Evolutionary conservation across 30 jellyfish, hydroid and myxozoan species (phyloP), one percentile per base, ranked within the genome.

Genomic region (Pelagia noctiluca): DNA sequence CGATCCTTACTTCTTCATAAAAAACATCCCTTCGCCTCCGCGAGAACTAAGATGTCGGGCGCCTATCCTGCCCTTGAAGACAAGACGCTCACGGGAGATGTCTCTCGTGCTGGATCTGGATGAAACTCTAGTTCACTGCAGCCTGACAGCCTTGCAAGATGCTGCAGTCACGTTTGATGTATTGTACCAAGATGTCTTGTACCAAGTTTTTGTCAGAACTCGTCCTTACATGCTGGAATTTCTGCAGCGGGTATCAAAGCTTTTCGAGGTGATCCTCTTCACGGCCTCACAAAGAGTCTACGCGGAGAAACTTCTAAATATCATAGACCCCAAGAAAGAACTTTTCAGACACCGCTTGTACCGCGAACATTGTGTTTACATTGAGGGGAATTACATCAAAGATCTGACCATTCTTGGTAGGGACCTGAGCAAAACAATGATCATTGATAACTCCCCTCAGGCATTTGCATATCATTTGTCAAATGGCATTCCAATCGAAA

Each of bases 391-490:
- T 77, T 94, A 88, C 72, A 94, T 94, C 96, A 94, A 94, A 61
- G 99, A 94, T 81, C 82, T 94, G 49, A 82, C 84, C 10, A 87
- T 88, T 1, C 92, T 94, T n/a, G 99, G 99, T 25, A 83, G 99
- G 19, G 99, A 94, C 75, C 63, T 94, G 70, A 84, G 95, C 66
- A 83, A 80, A 49, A 88, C 99, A 29, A 79, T 94, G 62, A 94
- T 94, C 54, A 96, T 94, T 38, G 99, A 94, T 37, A 94, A 94
- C 67, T 94, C 99, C 36, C 99, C 99, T 1, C 99, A 94, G 66
- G 99, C 99, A 24, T 94, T 94, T 88, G 99, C 99, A 35, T 94
- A 94, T 71, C 99, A 94, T 25, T 71, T 94, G 36, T 84, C 99
- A 7, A 94, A 94, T 64, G 99, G 99, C 48, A 87, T 94, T 4